Evolutionary conservation across 1,140 invertebrate genomes (phyloP), one percentile per base, ranked within the genome.

Genomic region (Brachionus plicatilis): DNA sequence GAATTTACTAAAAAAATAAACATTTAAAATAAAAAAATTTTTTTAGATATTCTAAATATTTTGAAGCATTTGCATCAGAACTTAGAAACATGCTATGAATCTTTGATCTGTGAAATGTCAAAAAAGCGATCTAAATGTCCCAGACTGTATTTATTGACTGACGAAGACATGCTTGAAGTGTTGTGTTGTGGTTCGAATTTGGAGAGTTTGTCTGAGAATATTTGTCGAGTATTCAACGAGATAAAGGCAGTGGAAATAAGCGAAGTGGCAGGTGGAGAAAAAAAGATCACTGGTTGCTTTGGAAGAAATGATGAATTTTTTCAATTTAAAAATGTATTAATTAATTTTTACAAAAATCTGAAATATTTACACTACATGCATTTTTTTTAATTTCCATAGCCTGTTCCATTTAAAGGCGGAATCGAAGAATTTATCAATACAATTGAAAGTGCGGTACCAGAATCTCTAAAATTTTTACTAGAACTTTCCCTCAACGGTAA

Each of bases 1-100:
- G 27, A 20, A 37, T 2, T 24, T 37, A 45, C 20, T 37, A 7
- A 7, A 29, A 29, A 29, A 37, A 37, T 37, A 7, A 0, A 37
- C 4, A 37, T 37, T 37, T 37, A 7, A 7, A 0, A 7, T 2
- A 29, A 29, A 37, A 37, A 7, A 6, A 7, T 37, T 37, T 37
- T 24, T 60, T 82, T 37, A 65, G 89, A 90, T 79, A 89, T 90
- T 37, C 75, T 88, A 75, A 86, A 86, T 8, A 89, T 90, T 56
- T 85, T 90, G 76, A 87, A 89, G 83, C 86, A 88, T 80, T 89
- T 89, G 88, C 87, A 87, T 75, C 66, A 85, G 29, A 86, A 85
- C 24, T 50, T 89, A 65, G 87, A 88, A 50, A 76, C 86, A 27
- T 89, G 89, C 85, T 86, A 87, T 12, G 86, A 86, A 47, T 87